Evolutionary conservation across 2,113 vertebrate species (phyloP).

Genomic region (Poeciliopsis retropinna): DNA sequence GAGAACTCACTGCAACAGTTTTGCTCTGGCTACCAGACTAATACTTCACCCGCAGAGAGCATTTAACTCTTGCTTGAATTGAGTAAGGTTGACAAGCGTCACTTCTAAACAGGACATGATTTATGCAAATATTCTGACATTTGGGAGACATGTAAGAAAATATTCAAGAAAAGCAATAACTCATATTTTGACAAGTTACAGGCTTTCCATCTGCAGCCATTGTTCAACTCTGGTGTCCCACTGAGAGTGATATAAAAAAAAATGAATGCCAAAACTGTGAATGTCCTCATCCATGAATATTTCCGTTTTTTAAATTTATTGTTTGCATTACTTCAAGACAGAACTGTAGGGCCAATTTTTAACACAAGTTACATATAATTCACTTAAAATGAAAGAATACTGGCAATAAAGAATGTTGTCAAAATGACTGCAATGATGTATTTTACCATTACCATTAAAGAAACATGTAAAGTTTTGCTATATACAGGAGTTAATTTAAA

Average conservation of each 20-base stretch:
- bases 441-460: too few relatives aligned
- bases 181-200: not conserved
- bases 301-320: not conserved
- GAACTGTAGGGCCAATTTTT: not conserved
- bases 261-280: not conserved
- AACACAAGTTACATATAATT: not conserved
- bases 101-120: slow-evolving; percentile 22
- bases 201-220: not conserved
- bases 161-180: not conserved
- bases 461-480: not conserved
- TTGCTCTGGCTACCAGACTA: slow-evolving; percentile 27
- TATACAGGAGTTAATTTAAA: not conserved
- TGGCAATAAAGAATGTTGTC: not conserved
- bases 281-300: not conserved
- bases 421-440: not conserved
- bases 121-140: not conserved
- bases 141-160: slow-evolving; percentile 1
- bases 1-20: slow-evolving; percentile 43
- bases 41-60: slow-evolving; percentile 28
- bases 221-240: not conserved
- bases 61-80: slow-evolving; percentile 31
- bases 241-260: not conserved
- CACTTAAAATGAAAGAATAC: not conserved
- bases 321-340: not conserved
- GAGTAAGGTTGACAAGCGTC: slow-evolving; percentile 15